Evolutionary conservation across 2,888 invertebrate species (phyloP).

Genomic region (Boloria selene): DNA sequence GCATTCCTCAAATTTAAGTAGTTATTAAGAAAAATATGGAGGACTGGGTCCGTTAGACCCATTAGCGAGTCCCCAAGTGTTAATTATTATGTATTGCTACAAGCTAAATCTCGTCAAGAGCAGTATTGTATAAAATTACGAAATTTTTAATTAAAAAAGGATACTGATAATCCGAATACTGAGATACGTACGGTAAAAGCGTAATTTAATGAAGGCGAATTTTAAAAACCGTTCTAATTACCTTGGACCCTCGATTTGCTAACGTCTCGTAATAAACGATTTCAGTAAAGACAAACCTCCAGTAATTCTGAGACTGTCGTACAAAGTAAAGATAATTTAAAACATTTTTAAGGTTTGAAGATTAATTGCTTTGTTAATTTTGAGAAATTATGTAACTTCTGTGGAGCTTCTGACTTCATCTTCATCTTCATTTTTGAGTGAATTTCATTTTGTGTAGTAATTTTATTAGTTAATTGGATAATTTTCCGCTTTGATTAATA

Average conservation of each 20-base stretch:
- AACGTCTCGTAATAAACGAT: slow-evolving; percentile 26
- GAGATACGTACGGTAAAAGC: slow-evolving; percentile 18
- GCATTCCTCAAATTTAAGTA: no score
- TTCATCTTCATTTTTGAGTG: background rate
- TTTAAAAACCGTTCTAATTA: slow-evolving; percentile 29
- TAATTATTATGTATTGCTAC: no score
- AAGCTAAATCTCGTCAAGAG: no score
- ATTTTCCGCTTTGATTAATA: background rate
- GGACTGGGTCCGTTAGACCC: no score
- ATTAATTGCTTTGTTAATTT: slow-evolving; percentile 13
- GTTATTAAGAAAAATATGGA: no score
- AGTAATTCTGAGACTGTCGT: background rate
- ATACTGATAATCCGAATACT: slow-evolving; percentile 17
- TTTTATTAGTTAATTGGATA: slow-evolving; percentile 7
- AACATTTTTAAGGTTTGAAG: slow-evolving; percentile 20
- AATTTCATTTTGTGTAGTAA: background rate
- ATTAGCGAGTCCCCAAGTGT: no score
- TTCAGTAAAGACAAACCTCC: slow-evolving; percentile 24
- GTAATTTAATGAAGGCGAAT: slow-evolving; percentile 20
- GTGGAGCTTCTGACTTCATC: slow-evolving; percentile 6
- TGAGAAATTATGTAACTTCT: slow-evolving; percentile 11
- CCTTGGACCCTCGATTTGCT: slow-evolving; percentile 26
- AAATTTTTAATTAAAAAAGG: slow-evolving; percentile 14
- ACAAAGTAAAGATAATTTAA: slow-evolving; percentile 18
- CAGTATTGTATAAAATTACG: background rate